Conservation (phyloP, 2,113 vertebrate genomes). For the Colossoma macropomum region DNA sequence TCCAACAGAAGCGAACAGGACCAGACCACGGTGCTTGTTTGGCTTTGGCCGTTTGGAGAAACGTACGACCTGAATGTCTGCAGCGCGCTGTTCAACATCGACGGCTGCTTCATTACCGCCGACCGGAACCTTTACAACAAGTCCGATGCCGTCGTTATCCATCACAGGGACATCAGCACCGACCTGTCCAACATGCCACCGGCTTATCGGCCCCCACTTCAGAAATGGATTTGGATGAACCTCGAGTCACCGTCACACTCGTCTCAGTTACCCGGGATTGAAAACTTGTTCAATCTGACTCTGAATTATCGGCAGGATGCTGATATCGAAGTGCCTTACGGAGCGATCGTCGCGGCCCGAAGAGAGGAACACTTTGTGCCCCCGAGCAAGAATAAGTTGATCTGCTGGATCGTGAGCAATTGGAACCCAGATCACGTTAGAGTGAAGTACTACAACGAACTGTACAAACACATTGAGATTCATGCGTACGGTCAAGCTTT, state of each 20-base stretch:
- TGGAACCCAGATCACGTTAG: conserved; percentile 94
- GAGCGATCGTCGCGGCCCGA: conserved; percentile 87
- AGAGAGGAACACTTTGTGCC: conserved; percentile 88
- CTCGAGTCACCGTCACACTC: conserved; percentile 95
- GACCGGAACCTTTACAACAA: conserved; percentile 90
- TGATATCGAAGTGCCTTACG: conserved; percentile 98
- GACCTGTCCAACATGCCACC: conserved; percentile 94
- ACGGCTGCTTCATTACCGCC: conserved; percentile 90
- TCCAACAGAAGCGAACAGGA: conserved; percentile 87
- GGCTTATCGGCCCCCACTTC: conserved; percentile 86
- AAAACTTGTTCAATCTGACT: conserved; percentile 94
- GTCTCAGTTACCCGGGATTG: conserved; percentile 88
- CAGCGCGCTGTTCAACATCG: conserved; percentile 89
- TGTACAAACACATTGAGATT: conserved; percentile 94
- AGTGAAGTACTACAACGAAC: conserved; percentile 96
- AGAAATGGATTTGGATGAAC: conserved; percentile 99
- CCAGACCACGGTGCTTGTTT: conserved; percentile 90
- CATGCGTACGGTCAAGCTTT: conserved; percentile 93
- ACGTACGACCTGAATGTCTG: conserved; percentile 90
- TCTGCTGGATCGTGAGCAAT: conserved; percentile 98
- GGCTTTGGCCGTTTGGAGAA: conserved; percentile 97
- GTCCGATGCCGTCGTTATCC: conserved; percentile 92
- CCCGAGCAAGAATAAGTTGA: conserved; percentile 92
- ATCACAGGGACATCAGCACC: conserved; percentile 90
- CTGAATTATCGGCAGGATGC: conserved; percentile 94